Percentiles rank a stretch among this genome's conserved stretches.
These are phyloP conservation scores for Frankliniella intonsa DNA, from an alignment of 2,888 invertebrate species.

Conservation along the genomic window DNA sequence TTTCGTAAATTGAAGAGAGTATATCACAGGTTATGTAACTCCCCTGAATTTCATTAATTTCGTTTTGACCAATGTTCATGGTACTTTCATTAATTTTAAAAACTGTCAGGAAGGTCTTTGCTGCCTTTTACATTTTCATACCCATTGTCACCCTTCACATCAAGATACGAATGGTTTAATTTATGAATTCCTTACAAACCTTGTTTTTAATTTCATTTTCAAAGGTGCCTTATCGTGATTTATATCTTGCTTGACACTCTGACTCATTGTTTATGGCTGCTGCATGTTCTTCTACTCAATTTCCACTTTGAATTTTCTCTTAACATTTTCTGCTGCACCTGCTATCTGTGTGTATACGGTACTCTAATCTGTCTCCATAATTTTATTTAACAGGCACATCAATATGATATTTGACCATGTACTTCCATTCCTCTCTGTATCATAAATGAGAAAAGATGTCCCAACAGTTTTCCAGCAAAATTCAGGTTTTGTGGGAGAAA, in stretches of 20 bases:
- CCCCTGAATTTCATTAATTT: background rate
- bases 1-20: too few species aligned
- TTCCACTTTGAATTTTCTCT: too few species aligned
- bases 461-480: background rate
- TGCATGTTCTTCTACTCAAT: too few species aligned
- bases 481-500: slow-evolving; percentile 51
- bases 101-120: too few species aligned
- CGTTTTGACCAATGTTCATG: background rate
- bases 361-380: too few species aligned
- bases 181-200: background rate
- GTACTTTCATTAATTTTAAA: background rate
- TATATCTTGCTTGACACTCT: too few species aligned
- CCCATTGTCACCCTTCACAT: background rate
- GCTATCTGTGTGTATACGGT: too few species aligned
- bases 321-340: too few species aligned
- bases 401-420: background rate
- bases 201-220: background rate
- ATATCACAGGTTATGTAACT: background rate
- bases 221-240: background rate
- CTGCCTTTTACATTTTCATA: too few species aligned
- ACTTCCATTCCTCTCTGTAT: background rate
- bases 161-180: background rate
- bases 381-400: too few species aligned
- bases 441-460: background rate
- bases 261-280: too few species aligned